Conservation (phyloP, 2,888 invertebrate genomes). For the Dorcus hopei region DNA sequence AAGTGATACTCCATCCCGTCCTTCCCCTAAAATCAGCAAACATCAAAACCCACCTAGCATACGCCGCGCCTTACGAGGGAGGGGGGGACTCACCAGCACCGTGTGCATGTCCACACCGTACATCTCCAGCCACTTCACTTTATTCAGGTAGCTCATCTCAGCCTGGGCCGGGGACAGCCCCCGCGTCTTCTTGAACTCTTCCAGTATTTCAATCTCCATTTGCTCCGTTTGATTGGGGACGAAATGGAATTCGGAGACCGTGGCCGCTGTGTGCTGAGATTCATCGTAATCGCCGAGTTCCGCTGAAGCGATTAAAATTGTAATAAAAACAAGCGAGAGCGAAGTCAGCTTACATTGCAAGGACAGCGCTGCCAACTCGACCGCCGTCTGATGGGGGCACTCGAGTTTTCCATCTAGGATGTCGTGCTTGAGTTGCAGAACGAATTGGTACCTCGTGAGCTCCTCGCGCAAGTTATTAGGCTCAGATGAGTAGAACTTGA, state of each 20-base stretch:
- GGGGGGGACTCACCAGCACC: slow-evolving; percentile 62
- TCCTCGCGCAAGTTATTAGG: slow-evolving; percentile 96
- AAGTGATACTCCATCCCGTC: slow-evolving; percentile 95
- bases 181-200: slow-evolving; percentile 82
- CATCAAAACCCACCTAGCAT: not conserved
- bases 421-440: slow-evolving; percentile 95
- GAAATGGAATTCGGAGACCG: slow-evolving; percentile 97
- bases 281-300: slow-evolving; percentile 97
- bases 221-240: slow-evolving; percentile 95
- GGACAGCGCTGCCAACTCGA: slow-evolving; percentile 88
- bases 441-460: slow-evolving; percentile 96
- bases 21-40: slow-evolving; percentile 64
- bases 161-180: slow-evolving; percentile 94
- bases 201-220: slow-evolving; percentile 90
- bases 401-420: slow-evolving; percentile 87
- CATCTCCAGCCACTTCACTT: slow-evolving; percentile 94
- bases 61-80: not conserved
- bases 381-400: slow-evolving; percentile 80
- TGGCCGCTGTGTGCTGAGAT: slow-evolving; percentile 87
- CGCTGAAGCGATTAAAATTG: slow-evolving; percentile 56
- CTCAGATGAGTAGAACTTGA: slow-evolving; percentile 98
- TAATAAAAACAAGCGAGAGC: not conserved
- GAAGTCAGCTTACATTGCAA: slow-evolving; percentile 75
- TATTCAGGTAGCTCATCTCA: slow-evolving; percentile 91
- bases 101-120: slow-evolving; percentile 99